These are phyloP conservation scores for Gonioctena quinquepunctata DNA, from an alignment of 1,140 invertebrate species.

Conservation along the genomic window DNA sequence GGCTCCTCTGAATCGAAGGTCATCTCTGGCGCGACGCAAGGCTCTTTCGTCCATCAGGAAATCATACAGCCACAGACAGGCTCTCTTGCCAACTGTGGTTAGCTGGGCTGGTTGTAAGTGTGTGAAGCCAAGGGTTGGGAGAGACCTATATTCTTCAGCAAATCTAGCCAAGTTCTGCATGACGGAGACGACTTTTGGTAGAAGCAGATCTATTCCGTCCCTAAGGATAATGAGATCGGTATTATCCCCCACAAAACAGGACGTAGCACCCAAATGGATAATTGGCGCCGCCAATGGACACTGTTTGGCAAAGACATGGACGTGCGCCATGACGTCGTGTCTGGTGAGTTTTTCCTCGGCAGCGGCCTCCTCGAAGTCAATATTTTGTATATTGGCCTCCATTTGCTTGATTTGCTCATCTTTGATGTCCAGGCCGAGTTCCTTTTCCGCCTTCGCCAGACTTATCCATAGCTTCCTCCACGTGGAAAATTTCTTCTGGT, in stretches of 20 bases:
- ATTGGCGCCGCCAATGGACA: conserved; percentile 93
- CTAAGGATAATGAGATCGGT: conserved; percentile 90
- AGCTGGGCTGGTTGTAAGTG: conserved; percentile 97
- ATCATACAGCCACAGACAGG: conserved; percentile 94
- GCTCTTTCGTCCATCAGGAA: conserved; percentile 92
- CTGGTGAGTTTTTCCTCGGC: conserved; percentile 85
- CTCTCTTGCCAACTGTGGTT: conserved; percentile 96
- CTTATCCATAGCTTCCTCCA: conserved; percentile 91
- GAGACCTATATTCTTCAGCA: conserved; percentile 75
- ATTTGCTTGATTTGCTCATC: conserved; percentile 89
- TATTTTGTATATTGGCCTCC: conserved; percentile 77
- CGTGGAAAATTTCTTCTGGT: conserved; percentile 91
- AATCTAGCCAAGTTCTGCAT: conserved; percentile 81
- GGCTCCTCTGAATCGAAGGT: conserved; percentile 91
- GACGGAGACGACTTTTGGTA: conserved; percentile 84
- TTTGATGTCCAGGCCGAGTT: conserved; percentile 85
- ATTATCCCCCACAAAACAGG: conserved; percentile 97
- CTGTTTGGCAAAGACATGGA: conserved; percentile 85
- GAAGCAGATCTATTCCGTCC: conserved; percentile 84
- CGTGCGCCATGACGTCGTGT: conserved; percentile 99
- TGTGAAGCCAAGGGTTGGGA: conserved; percentile 94
- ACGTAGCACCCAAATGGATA: conserved; percentile 97
- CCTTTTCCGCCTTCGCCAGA: conserved; percentile 88
- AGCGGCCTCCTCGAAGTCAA: conserved; percentile 85
- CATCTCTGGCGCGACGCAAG: conserved; percentile 71